Conservation (phyloP, 2,797 vertebrate species). For the Limosa lapponica region DNA sequence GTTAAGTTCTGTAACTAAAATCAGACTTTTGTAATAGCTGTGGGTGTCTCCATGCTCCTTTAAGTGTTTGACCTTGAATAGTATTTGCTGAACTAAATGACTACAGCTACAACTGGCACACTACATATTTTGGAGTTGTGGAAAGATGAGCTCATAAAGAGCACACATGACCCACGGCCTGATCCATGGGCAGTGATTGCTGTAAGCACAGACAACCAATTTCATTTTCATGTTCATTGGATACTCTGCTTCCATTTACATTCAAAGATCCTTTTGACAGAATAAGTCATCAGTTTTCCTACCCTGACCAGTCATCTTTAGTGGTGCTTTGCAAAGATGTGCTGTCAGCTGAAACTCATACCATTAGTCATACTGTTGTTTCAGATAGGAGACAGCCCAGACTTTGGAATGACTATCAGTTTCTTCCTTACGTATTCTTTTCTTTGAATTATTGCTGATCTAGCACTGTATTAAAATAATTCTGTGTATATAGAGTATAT, state of each 20-base stretch:
- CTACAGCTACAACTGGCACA: accelerated
- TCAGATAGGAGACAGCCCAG: neutral
- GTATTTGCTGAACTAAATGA: neutral
- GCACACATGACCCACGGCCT: neutral
- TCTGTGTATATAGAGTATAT: neutral
- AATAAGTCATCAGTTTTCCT: neutral
- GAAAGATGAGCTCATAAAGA: neutral
- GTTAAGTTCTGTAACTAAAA: neutral
- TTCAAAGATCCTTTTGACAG: neutral
- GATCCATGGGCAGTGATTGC: neutral
- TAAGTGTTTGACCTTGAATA: neutral
- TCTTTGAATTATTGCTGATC: neutral
- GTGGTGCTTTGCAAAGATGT: neutral
- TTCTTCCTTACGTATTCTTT: neutral
- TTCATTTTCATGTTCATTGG: neutral
- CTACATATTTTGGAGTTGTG: neutral
- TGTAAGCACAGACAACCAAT: neutral
- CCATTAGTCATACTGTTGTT: neutral
- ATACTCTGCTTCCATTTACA: neutral
- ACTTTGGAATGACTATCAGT: neutral
- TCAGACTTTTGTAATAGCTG: neutral
- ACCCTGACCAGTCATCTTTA: neutral
- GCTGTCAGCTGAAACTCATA: neutral
- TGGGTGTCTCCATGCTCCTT: neutral
- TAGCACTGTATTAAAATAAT: neutral